Base-by-base conservation (phyloP, 2,113 vertebrate species). In the Heloderma charlesbogerti region DNA sequence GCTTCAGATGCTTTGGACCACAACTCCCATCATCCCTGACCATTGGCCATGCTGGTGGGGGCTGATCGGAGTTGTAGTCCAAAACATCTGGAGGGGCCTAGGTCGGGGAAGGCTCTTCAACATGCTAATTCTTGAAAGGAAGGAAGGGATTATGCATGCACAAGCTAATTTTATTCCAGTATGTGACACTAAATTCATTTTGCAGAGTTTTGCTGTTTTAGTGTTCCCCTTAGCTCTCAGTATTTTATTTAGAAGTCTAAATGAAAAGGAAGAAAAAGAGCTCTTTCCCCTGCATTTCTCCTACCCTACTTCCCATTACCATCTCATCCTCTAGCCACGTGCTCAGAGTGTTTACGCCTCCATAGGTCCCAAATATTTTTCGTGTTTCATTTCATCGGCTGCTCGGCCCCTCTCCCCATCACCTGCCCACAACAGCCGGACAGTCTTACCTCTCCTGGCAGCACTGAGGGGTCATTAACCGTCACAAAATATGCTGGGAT, bases 401-500 rank as follows among this genome's bases (percentile, higher is more conserved):
- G 27, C 13, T 0, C 9, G 13, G 51, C 5, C n/a, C 75, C 74
- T 87, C 5, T 15, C 63, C 67, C 6, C 18, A 40, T 6, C 48
- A 72, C 3, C 22, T 16, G 22, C 7, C 6, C 45, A 15, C 48
- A 80, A 25, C 9, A 6, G 87, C 63, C 34, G n/a, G 34, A 18
- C 1, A 2, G 1, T 6, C 94, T 95, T 92, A 98, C 98, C 98
- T 99, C 98, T 90, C 98, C 98, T 4, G 97, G 95, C 78, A 98
- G 97, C 37, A 98, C 97, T 0, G 98, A 96, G 0, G 98, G 95
- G 90, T 99, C 98, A 0, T 43, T 85, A 66, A 99, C 95, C 0
- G 98, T 98, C 95, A 99, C 54, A 43, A 99, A 99, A 94, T 99
- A 99, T 18, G 98, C 98, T 1, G 98, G 98, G 89, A 99, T 98